Evolutionary conservation across 2,888 invertebrate species (phyloP), one percentile per base, ranked within the genome.

Genomic region (Drosophila hamatofila): DNA sequence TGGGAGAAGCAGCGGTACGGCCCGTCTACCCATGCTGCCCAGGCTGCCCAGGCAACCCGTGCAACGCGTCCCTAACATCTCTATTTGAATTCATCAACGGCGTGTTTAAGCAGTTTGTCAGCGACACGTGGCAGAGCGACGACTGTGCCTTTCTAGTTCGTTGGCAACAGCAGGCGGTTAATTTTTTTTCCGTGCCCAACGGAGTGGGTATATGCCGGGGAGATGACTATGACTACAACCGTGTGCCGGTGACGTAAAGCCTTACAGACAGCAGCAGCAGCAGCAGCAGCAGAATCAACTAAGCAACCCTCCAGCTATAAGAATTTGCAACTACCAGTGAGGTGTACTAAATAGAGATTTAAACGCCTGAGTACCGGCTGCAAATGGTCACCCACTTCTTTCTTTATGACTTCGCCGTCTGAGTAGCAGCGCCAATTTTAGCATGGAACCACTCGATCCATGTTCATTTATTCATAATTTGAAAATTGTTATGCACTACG

Each of bases 261-360:
- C 70, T 78, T 72, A 72, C 64, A 44, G 61, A 64, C 61, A 71
- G 49, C 59, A 59, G 56, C 52, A 71, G 49, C 71, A 58, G 42
- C 2, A 23, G 54, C 46, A 52, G 39, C 42, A 52, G 49, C 54
- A 21, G 9, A 21, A 46, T 25, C 41, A 59, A 48, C 41, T 35
- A 30, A 63, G 18, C 70, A 70, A 76, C 75, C 78, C 82, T 57
- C 57, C 9, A 52, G 35, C 16, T n/a, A 16, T 0, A 37, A 23
- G 23, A 18, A n/a, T 25, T 37, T 23, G 23, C 30, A 18, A 49
- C 30, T 33, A 23, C 46, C 62, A 63, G n/a, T 55, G 81, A 84
- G 90, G 90, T 90, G 90, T 78, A 87, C 78, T 90, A 90, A 90
- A 88, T 88, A 80, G 75, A 87, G 90, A 90, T 91, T 91, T 91